Evolutionary conservation across 2,888 invertebrate species (phyloP), one percentile per base, ranked within the genome.

Genomic region (Sphaerophoria taeniata): DNA sequence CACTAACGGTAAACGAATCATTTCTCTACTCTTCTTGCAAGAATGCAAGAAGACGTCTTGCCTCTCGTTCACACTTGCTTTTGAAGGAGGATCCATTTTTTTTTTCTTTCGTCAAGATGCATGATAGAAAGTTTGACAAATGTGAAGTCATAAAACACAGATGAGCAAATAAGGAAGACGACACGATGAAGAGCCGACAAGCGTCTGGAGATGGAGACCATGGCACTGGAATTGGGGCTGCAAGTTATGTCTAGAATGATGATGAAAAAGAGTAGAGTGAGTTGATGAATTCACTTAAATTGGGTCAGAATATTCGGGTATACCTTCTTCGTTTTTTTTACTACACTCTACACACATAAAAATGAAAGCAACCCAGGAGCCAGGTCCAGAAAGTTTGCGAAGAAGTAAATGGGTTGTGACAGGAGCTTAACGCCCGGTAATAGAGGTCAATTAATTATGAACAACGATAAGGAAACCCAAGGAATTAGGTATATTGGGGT

Each of bases 91-190:
- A 39, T 49, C 45, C 56, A 24, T 1, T 24, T 24, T 24, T 24
- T 24, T 1, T 24, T 24, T 24, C 24, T 2, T 24, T 24, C n/a
- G n/a, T n/a, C n/a, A 24, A 24, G 24, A 24, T 65, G 45, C 61
- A 72, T 49, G 81, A 74, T 75, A 81, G 82, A 75, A 79, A 80
- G 75, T 79, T 80, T 84, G 80, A 84, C 84, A 84, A 84, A 84
- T 84, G 80, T 75, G 67, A 67, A 43, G 75, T 39, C 80, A 84
- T 84, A 79, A 84, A 84, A 61, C 65, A 78, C 79, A 79, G 84
- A 84, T 79, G 79, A 67, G 56, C 63, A 65, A 51, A 58, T 43
- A 65, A 34, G 61, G 49, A 65, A 47, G 63, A 63, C 1, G 24
- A 24, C 2, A 24, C 16, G 63, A 63, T 49, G 34, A 12, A 63